phyloP scores from a whole-genome alignment of 2,888 invertebrate species.

The Lasioglossum morio region DNA sequence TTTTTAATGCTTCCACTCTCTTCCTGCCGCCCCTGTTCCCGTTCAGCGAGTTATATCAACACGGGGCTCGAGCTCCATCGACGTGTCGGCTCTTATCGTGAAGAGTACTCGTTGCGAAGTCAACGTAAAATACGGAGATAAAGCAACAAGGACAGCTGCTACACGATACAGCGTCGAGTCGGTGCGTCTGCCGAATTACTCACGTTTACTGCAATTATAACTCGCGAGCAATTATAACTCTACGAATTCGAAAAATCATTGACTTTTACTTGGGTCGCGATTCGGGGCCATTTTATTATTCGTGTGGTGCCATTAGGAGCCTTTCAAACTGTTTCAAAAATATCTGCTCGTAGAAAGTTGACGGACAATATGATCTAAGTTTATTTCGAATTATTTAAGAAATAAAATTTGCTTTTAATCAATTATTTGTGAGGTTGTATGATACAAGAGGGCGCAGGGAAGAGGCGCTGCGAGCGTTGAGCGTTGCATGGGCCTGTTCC shows the following conservation, averaged over 20 bases:
- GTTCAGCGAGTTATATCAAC: constrained; percentile 57
- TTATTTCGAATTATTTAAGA: no score
- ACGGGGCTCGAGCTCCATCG: constrained; percentile 57
- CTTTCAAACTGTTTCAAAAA: neutral
- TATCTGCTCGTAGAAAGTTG: neutral
- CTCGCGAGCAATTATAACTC: neutral
- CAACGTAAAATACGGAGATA: constrained; percentile 61
- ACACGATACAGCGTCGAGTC: constrained; percentile 17
- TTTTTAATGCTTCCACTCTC: constrained; percentile 52
- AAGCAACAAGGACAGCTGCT: constrained; percentile 48
- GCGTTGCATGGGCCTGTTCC: no score
- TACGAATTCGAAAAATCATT: no score
- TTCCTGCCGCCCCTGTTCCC: constrained; percentile 50
- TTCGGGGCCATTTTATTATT: neutral
- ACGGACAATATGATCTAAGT: neutral
- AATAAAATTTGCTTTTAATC: neutral
- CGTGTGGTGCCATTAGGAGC: neutral
- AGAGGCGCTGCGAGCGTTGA: no score
- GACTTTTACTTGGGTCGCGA: neutral
- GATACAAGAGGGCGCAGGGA: no score
- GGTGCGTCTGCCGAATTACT: constrained; percentile 76
- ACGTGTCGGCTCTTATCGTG: constrained; percentile 56
- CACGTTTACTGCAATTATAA: constrained; percentile 46
- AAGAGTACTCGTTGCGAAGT: constrained; percentile 62
- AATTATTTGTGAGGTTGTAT: no score